Conservation (phyloP, 2,888 invertebrate species). For the Spatulosminthurus flaviceps region DNA sequence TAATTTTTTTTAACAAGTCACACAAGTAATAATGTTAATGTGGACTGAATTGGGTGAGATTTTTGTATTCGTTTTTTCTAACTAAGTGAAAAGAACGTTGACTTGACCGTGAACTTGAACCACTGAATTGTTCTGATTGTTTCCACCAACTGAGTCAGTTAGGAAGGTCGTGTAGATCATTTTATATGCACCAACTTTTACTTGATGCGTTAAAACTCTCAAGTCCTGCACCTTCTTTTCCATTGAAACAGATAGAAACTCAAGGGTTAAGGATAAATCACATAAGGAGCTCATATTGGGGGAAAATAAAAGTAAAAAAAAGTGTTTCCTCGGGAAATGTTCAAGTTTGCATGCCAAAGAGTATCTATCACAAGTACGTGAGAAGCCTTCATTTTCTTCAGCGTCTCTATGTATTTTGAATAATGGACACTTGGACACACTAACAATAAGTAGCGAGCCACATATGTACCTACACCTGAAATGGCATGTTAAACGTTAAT, state of each 20-base stretch:
- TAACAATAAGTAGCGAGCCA: too few species aligned
- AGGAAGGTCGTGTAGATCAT: conserved; percentile 19
- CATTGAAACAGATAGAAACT: too few species aligned
- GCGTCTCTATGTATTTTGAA: too few species aligned
- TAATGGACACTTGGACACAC: too few species aligned
- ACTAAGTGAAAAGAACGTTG: background rate
- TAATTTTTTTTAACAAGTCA: background rate
- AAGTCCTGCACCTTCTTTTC: background rate
- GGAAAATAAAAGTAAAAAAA: background rate
- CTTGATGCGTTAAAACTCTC: background rate
- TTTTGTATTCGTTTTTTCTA: too few species aligned
- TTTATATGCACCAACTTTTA: conserved; percentile 22
- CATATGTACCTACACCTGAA: background rate
- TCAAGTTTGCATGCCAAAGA: too few species aligned
- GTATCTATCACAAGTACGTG: background rate
- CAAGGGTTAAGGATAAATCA: too few species aligned
- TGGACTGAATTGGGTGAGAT: background rate
- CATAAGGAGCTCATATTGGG: background rate
- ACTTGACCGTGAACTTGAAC: conserved; percentile 19
- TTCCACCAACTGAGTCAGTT: background rate
- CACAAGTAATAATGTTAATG: background rate
- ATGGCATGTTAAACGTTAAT: too few species aligned
- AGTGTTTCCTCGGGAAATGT: too few species aligned
- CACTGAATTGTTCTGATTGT: conserved; percentile 10
- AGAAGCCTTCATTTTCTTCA: background rate